Evolutionary conservation across 2,888 invertebrate genomes (phyloP).

Genomic region (Meiosimyza platycephala): DNA sequence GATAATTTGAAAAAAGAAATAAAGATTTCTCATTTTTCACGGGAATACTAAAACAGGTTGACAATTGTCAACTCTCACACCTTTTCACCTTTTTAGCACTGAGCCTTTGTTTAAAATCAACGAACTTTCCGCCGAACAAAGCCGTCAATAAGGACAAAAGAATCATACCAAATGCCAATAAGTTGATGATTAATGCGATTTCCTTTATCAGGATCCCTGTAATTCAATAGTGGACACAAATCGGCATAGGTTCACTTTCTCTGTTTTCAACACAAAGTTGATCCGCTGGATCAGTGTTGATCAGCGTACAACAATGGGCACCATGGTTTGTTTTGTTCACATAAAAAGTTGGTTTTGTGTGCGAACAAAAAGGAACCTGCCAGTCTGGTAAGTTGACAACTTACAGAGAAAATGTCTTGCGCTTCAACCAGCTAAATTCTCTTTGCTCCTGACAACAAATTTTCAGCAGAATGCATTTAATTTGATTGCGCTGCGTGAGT

Average conservation of each 20-base stretch:
- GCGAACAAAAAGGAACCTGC: conserved; percentile 14
- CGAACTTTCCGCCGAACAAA: conserved; percentile 17
- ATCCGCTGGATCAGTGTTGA: conserved; percentile 6
- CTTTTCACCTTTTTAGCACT: conserved; percentile 33
- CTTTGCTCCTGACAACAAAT: conserved; percentile 8
- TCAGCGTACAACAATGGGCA: background rate
- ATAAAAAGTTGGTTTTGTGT: background rate
- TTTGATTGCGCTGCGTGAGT: conserved; percentile 44
- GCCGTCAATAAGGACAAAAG: background rate
- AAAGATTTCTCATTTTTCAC: conserved; percentile 41
- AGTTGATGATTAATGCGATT: conserved; percentile 49
- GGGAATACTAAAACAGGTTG: conserved; percentile 46
- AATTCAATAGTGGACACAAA: conserved; percentile 36
- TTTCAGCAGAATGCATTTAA: conserved; percentile 39
- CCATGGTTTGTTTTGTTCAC: background rate
- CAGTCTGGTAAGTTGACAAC: conserved; percentile 31
- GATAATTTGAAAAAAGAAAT: conserved; percentile 1
- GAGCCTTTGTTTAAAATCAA: conserved; percentile 20
- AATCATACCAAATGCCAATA: conserved; percentile 3
- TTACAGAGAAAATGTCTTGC: background rate
- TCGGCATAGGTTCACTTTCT: background rate
- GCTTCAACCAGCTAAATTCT: background rate
- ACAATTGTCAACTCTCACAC: conserved; percentile 46
- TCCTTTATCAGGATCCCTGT: conserved; percentile 44
- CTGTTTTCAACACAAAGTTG: background rate